phyloP scores from a whole-genome alignment of 2,113 vertebrate genomes.

The Scophthalmus maximus region DNA sequence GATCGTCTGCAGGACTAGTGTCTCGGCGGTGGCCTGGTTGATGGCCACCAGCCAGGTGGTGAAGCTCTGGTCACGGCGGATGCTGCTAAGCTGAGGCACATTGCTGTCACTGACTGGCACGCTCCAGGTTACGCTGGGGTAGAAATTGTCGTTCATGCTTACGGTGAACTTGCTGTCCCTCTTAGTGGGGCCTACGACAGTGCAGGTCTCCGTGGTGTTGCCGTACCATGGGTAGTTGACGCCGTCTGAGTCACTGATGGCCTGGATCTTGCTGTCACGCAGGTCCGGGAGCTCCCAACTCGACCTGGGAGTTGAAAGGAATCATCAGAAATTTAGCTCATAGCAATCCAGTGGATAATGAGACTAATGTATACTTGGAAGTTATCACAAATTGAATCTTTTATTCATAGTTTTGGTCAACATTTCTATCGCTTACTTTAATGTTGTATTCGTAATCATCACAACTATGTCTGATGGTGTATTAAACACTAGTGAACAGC shows the following conservation, averaged over 20 bases:
- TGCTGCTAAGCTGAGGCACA: slow-evolving; percentile 91
- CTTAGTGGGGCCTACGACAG: slow-evolving; percentile 92
- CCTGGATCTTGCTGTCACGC: slow-evolving; percentile 89
- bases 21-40: slow-evolving; percentile 89
- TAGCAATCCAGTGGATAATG: background rate
- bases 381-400: background rate
- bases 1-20: slow-evolving; percentile 92
- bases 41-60: slow-evolving; percentile 97
- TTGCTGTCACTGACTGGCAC: slow-evolving; percentile 96
- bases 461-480: too few relatives aligned
- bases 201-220: slow-evolving; percentile 97
- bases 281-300: slow-evolving; percentile 98
- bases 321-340: background rate
- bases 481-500: too few relatives aligned
- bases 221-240: slow-evolving; percentile 99
- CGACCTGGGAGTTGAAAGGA: slow-evolving; percentile 84
- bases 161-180: slow-evolving; percentile 92
- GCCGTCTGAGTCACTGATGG: slow-evolving; percentile 97
- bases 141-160: slow-evolving; percentile 99
- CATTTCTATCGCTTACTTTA: background rate
- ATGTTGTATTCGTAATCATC: too few relatives aligned
- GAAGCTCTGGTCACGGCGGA: slow-evolving; percentile 97
- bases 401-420: background rate
- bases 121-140: slow-evolving; percentile 98
- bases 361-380: background rate